Conservation (phyloP, 2,888 invertebrate genomes). For the Monoplex corrugatus region DNA sequence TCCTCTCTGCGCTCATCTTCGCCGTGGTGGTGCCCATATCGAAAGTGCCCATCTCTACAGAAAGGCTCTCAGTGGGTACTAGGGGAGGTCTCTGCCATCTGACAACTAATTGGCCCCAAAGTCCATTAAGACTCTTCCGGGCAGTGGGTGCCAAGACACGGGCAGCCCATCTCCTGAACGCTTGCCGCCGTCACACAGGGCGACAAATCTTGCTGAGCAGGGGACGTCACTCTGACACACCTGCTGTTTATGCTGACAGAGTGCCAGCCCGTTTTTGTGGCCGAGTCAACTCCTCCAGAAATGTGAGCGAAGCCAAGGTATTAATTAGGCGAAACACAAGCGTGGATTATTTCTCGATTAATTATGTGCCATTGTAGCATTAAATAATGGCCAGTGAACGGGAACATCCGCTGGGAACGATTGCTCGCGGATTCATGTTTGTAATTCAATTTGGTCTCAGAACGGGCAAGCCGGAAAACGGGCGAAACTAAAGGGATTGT, state of each 20-base stretch:
- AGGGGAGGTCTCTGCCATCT: not conserved
- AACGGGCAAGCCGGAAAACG: not conserved
- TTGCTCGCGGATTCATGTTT: conserved; percentile 33
- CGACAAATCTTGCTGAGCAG: conserved; percentile 44
- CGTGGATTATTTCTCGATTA: conserved; percentile 45
- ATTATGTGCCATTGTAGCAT: conserved; percentile 42
- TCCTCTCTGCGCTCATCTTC: no score
- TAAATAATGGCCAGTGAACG: conserved; percentile 38
- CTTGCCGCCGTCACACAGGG: conserved; percentile 20
- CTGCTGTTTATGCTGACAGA: conserved; percentile 45
- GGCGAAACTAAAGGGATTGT: not conserved
- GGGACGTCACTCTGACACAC: conserved; percentile 45
- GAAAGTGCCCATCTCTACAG: not conserved
- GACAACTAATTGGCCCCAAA: not conserved
- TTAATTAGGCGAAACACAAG: conserved; percentile 47
- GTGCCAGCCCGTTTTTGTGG: conserved; percentile 28
- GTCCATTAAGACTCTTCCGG: conserved; percentile 44
- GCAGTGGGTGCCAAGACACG: not conserved
- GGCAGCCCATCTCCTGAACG: conserved; percentile 37
- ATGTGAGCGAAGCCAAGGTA: conserved; percentile 26
- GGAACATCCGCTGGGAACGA: conserved; percentile 38
- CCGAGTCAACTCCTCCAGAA: not conserved
- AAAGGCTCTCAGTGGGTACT: not conserved
- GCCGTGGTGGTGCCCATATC: no score
- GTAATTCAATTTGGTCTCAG: conserved; percentile 26